phyloP scores from a whole-genome alignment of 2,113 vertebrate genomes.

The Stegostoma tigrinum region DNA sequence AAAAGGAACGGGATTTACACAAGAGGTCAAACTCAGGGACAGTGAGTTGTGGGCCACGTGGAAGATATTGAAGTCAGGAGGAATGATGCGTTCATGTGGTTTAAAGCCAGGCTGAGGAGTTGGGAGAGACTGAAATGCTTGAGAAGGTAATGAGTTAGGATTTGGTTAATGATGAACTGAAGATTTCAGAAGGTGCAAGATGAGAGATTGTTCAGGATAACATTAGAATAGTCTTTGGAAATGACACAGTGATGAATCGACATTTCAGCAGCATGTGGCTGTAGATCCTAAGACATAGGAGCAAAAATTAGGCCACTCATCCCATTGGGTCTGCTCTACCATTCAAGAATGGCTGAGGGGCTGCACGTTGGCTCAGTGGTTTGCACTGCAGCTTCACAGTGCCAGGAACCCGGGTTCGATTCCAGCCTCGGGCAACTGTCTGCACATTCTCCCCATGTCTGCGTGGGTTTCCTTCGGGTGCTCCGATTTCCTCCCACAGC shows the following conservation, averaged over 20 bases:
- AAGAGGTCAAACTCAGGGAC: neutral
- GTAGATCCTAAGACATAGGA: no score
- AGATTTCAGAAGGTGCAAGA: neutral
- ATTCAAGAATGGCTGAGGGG: no score
- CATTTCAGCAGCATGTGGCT: neutral
- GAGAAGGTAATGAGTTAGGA: neutral
- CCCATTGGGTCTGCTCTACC: no score
- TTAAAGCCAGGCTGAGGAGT: neutral
- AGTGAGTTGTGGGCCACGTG: neutral
- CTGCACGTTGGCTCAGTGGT: no score
- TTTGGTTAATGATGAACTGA: neutral
- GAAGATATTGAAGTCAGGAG: neutral
- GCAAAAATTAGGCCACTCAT: no score
- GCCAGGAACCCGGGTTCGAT: no score
- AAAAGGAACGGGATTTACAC: neutral
- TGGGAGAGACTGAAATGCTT: neutral
- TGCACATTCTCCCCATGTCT: no score
- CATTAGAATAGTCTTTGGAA: neutral
- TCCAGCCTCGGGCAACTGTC: no score
- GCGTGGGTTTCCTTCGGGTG: no score
- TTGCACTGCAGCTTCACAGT: no score
- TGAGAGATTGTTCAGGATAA: neutral
- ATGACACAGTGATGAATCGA: neutral
- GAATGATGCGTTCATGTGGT: neutral
- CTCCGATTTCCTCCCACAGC: no score